Evolutionary conservation across 2,888 invertebrate species (phyloP).

Genomic region (Machimus atricapillus): DNA sequence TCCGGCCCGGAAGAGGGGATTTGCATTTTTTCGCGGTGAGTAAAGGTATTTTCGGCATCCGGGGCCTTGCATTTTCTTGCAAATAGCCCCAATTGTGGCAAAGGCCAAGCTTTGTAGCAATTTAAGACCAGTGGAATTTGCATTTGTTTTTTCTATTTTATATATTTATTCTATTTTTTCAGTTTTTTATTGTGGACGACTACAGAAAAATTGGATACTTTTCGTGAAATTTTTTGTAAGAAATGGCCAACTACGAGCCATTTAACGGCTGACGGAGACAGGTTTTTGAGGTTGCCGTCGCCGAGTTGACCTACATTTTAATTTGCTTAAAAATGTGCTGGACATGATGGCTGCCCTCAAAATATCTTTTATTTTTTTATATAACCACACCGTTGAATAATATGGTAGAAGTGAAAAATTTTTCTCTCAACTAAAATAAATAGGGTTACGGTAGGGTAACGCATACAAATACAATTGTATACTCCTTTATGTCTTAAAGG

Average conservation of each 20-base stretch:
- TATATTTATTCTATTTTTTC: neutral
- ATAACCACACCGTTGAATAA: neutral
- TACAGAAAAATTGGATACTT: neutral
- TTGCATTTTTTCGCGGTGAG: neutral
- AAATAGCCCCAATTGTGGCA: neutral
- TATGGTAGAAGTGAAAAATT: neutral
- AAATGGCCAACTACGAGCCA: neutral
- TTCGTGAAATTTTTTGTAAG: neutral
- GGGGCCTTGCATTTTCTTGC: neutral
- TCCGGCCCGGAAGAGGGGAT: neutral
- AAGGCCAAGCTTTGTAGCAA: neutral
- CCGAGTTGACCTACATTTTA: neutral
- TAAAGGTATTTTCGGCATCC: neutral
- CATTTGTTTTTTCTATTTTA: neutral
- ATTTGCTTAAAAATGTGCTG: neutral
- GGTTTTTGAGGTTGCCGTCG: neutral
- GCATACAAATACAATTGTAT: neutral
- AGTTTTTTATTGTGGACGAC: neutral
- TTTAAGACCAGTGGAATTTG: neutral
- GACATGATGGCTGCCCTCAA: neutral
- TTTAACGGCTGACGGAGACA: neutral
- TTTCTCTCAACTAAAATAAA: neutral
- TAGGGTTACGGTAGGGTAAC: neutral
- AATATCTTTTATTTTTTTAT: neutral
- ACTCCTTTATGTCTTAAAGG: neutral